Evolutionary conservation across 1,140 invertebrate species (phyloP), one percentile per base, ranked within the genome.

Genomic region (Zaprionus taronus): DNA sequence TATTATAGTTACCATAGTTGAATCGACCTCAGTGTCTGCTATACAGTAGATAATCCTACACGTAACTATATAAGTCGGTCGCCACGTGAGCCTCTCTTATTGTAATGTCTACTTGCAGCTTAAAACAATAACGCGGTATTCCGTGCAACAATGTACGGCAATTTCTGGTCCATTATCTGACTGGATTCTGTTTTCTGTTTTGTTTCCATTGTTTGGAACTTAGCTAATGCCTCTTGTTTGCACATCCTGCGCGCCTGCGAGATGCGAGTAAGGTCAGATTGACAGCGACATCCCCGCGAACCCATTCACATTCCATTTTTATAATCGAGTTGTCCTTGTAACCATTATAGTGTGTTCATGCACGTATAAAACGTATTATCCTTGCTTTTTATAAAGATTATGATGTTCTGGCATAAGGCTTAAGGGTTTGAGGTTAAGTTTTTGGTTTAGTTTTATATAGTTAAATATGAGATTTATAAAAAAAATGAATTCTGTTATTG

Each of bases 251-350:
- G 56, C 55, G 63, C 65, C 72, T 67, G 72, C 44, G 36, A 63
- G 66, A 60, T 26, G 4, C 62, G 61, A 77, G 60, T 83, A 89
- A 89, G 84, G 80, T 87, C 84, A 87, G 83, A 83, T 87, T 67
- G 65, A 49, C 55, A 77, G 68, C 67, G 70, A 47, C 49, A 73
- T 76, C 57, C 65, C 62, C 56, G 75, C 67, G 31, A 56, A 85
- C 51, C 56, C 76, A 63, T 82, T 79, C 68, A 85, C 78, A 64
- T 31, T 31, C 9, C 71, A 73, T 66, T 79, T 56, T 53, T 56
- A 75, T 86, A 89, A 86, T 83, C 80, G 70, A 58, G 67, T 83
- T 80, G 80, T 86, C 84, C 83, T 86, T 83, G 83, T 86, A 89
- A 80, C 80, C 80, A 70, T 83, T 81, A 75, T 49, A 72, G 41